phyloP scores from a whole-genome alignment of 2,888 invertebrate genomes.

The Drosophila pseudotalamancana region DNA sequence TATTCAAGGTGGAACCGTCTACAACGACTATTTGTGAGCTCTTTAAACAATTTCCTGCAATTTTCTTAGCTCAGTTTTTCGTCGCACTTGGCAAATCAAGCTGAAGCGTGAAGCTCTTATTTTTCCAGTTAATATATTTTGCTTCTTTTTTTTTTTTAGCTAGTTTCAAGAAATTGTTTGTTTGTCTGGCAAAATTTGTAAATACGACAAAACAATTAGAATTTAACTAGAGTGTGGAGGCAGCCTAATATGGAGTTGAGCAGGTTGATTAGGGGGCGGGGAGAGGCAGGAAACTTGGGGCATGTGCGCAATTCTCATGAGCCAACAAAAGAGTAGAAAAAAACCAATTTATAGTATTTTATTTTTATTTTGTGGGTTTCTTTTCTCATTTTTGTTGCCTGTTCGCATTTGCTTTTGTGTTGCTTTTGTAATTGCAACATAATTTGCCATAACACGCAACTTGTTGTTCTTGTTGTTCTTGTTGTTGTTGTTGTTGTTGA shows the following conservation, averaged over 20 bases:
- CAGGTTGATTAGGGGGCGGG: not conserved
- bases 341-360: slow-evolving; percentile 16
- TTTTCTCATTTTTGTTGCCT: slow-evolving; percentile 42
- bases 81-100: slow-evolving; percentile 58
- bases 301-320: slow-evolving; percentile 62
- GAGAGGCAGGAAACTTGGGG: not conserved
- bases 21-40: slow-evolving; percentile 7
- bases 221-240: slow-evolving; percentile 39
- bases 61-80: slow-evolving; percentile 60
- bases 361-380: slow-evolving; percentile 22
- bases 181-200: slow-evolving; percentile 24
- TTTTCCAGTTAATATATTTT: slow-evolving; percentile 26
- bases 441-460: slow-evolving; percentile 76
- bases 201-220: slow-evolving; percentile 58
- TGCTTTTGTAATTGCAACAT: slow-evolving; percentile 79
- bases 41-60: slow-evolving; percentile 52
- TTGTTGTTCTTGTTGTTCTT: slow-evolving; percentile 32
- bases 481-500: slow-evolving; percentile 37
- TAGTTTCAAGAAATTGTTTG: slow-evolving; percentile 14
- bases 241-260: not conserved
- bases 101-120: slow-evolving; percentile 39
- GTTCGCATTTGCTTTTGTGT: slow-evolving; percentile 63
- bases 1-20: slow-evolving; percentile 69
- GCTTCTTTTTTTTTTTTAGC: not conserved
- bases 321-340: slow-evolving; percentile 34